Conservation (phyloP, 2,888 invertebrate species). For the Lucinisca nassula region DNA sequence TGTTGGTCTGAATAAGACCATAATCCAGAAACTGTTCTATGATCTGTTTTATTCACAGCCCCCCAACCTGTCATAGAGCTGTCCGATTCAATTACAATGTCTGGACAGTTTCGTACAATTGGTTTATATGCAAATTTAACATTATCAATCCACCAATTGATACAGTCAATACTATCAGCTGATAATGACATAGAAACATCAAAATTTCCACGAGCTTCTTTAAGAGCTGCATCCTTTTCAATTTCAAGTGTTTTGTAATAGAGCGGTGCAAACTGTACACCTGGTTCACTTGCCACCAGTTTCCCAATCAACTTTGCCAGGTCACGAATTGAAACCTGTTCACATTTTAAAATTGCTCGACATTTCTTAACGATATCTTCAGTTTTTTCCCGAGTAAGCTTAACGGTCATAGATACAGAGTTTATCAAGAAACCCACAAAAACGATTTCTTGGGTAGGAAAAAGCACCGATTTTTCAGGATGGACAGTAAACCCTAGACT, state of each 20-base stretch:
- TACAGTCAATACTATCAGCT: not conserved
- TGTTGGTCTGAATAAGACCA: no score
- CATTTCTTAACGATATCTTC: constrained; percentile 4
- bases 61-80: constrained; percentile 51
- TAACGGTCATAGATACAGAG: constrained; percentile 25
- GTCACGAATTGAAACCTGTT: constrained; percentile 19
- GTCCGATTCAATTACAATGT: constrained; percentile 39
- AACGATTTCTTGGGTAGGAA: constrained; percentile 12
- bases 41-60: constrained; percentile 8
- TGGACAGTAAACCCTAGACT: constrained; percentile 20
- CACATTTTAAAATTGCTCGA: not conserved
- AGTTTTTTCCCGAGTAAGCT: constrained; percentile 17
- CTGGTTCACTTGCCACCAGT: constrained; percentile 44
- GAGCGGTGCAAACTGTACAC: constrained; percentile 40
- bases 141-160: constrained; percentile 62
- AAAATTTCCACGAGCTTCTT: constrained; percentile 22
- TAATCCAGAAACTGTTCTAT: no score
- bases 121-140: constrained; percentile 8
- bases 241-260: constrained; percentile 45
- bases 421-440: constrained; percentile 18
- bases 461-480: not conserved
- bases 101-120: not conserved
- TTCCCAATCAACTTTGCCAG: constrained; percentile 48
- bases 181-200: constrained; percentile 9
- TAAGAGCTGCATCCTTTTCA: constrained; percentile 33